Conservation (phyloP, 1,140 invertebrate genomes). For the Drosophila micromelanica region DNA sequence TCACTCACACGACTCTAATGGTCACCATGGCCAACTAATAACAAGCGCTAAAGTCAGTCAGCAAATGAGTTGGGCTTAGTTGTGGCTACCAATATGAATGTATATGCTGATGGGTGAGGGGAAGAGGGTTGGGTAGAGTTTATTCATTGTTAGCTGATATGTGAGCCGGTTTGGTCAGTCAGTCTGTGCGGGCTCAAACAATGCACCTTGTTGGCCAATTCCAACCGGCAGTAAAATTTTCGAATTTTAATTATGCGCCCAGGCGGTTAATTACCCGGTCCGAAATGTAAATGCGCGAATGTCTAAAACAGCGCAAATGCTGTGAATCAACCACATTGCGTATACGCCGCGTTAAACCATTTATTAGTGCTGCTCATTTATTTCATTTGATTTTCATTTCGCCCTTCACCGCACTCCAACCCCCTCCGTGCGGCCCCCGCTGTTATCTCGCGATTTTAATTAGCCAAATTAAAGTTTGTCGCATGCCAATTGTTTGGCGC, state of each 20-base stretch:
- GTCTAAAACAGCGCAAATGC: slow-evolving; percentile 9
- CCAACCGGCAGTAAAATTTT: slow-evolving; percentile 28
- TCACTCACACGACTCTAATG: slow-evolving; percentile 26
- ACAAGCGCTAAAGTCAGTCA: slow-evolving; percentile 33
- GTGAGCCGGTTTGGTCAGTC: slow-evolving; percentile 26
- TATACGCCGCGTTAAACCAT: slow-evolving; percentile 36
- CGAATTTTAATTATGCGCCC: slow-evolving; percentile 49
- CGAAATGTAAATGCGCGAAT: slow-evolving; percentile 25
- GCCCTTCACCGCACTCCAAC: not conserved
- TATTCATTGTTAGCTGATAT: slow-evolving; percentile 41
- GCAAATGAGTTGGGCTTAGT: slow-evolving; percentile 28
- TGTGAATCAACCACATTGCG: slow-evolving; percentile 38
- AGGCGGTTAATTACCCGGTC: slow-evolving; percentile 37
- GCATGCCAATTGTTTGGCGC: slow-evolving; percentile 18
- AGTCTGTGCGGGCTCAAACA: slow-evolving; percentile 10
- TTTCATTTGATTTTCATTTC: slow-evolving; percentile 15
- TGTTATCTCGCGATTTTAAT: slow-evolving; percentile 22
- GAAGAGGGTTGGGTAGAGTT: not conserved
- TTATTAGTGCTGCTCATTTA: slow-evolving; percentile 19
- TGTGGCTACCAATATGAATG: not conserved
- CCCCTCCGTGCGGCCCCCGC: not conserved
- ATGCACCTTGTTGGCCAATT: slow-evolving; percentile 33
- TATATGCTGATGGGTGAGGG: not conserved
- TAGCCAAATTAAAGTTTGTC: slow-evolving; percentile 42
- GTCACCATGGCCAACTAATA: slow-evolving; percentile 38